These are phyloP conservation scores for Lucilia sericata DNA, from an alignment of 1,140 invertebrate genomes.

Conservation along the genomic window DNA sequence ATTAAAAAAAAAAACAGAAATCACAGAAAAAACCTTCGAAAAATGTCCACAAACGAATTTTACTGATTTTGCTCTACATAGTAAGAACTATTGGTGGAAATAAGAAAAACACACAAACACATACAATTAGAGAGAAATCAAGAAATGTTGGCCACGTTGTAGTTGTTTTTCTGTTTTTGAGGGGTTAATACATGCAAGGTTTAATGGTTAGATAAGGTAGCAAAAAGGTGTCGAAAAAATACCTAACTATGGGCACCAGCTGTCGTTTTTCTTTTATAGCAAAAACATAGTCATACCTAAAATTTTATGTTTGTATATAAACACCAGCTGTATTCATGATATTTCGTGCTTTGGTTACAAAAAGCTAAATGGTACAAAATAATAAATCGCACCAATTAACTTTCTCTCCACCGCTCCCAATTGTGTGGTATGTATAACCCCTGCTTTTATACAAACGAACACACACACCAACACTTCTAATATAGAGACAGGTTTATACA, in stretches of 20 bases:
- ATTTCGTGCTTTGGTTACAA: conserved; percentile 25
- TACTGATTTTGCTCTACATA: background rate
- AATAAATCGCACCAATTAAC: conserved; percentile 39
- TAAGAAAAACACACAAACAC: background rate
- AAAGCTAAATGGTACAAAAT: conserved; percentile 36
- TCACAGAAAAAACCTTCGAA: background rate
- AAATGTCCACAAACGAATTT: conserved; percentile 11
- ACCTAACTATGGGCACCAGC: conserved; percentile 2
- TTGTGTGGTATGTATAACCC: background rate
- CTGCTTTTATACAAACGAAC: background rate
- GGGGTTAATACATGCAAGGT: background rate
- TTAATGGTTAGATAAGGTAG: background rate
- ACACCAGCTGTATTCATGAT: background rate
- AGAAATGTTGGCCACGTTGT: background rate
- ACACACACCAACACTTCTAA: background rate
- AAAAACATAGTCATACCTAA: background rate
- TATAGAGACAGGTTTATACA: background rate
- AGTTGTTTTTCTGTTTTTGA: background rate
- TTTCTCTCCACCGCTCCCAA: background rate
- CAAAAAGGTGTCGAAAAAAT: background rate
- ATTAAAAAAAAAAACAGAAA: background rate
- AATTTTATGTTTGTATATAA: background rate
- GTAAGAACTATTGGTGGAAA: background rate
- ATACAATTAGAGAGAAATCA: background rate
- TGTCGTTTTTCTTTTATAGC: background rate